Evolutionary conservation across 1,140 invertebrate species (phyloP).

Genomic region (Matsumurasca onukii): DNA sequence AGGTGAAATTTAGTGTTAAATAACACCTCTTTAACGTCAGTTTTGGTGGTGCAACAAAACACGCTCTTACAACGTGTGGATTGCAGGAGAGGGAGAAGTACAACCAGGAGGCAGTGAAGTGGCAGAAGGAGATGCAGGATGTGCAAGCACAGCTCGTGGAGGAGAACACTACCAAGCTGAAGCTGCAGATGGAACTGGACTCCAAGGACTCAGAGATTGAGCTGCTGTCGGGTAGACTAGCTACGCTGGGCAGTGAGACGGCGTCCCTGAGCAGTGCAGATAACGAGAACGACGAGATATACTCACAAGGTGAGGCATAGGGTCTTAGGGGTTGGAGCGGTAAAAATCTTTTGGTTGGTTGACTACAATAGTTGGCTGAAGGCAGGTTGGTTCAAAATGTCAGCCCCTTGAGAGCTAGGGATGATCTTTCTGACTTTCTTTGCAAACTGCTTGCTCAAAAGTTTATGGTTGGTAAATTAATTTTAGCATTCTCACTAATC

Average conservation of each 20-base stretch:
- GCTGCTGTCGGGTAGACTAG: slow-evolving; percentile 81
- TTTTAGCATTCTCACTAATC: too few species aligned
- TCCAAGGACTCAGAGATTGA: slow-evolving; percentile 96
- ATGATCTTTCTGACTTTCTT: too few species aligned
- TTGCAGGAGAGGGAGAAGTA: slow-evolving; percentile 85
- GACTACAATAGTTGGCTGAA: too few species aligned
- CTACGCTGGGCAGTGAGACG: slow-evolving; percentile 77
- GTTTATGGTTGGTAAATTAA: too few species aligned
- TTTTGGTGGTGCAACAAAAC: too few species aligned
- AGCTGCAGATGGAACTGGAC: slow-evolving; percentile 93
- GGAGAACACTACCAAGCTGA: slow-evolving; percentile 68
- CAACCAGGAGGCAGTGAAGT: slow-evolving; percentile 79
- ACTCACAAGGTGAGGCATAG: slow-evolving; percentile 48
- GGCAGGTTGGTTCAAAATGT: too few species aligned
- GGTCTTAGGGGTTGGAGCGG: too few species aligned
- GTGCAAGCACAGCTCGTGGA: slow-evolving; percentile 68
- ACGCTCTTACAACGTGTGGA: too few species aligned
- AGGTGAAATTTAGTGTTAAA: too few species aligned
- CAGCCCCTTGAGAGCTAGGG: too few species aligned
- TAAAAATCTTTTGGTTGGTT: not conserved
- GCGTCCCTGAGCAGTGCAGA: slow-evolving; percentile 88
- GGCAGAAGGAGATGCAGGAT: slow-evolving; percentile 85
- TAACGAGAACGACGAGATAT: slow-evolving; percentile 74
- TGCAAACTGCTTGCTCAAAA: too few species aligned
- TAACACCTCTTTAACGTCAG: too few species aligned